phyloP scores from a whole-genome alignment of 2,113 vertebrate genomes.

The Oncorhynchus masou region DNA sequence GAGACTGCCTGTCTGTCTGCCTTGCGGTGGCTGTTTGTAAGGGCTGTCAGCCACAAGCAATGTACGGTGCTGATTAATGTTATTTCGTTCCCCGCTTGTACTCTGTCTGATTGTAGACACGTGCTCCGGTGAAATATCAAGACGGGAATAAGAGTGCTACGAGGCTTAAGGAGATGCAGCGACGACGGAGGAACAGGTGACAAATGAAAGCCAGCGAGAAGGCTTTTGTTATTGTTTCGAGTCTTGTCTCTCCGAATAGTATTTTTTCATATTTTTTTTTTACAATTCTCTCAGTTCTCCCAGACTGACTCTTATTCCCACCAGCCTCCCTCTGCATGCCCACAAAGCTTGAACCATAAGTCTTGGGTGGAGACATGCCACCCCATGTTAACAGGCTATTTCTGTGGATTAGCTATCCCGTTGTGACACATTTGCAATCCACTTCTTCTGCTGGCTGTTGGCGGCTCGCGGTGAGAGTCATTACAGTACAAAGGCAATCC shows the following conservation, averaged over 20 bases:
- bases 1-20: not conserved
- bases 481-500: constrained; percentile 50
- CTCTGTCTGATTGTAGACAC: not conserved
- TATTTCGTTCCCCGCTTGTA: constrained; percentile 6
- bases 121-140: constrained; percentile 1
- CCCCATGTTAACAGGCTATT: constrained; percentile 42
- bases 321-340: not conserved
- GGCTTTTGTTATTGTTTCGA: constrained; percentile 26
- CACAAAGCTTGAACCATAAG: constrained; percentile 29
- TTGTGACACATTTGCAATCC: constrained; percentile 56
- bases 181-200: constrained; percentile 29
- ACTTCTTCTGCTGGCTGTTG: constrained; percentile 51
- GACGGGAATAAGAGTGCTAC: constrained; percentile 15
- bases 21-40: not conserved
- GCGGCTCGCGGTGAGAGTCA: constrained; percentile 60
- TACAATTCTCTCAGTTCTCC: not conserved
- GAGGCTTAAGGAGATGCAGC: constrained; percentile 22
- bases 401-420: constrained; percentile 46
- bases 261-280: not conserved
- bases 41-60: constrained; percentile 26
- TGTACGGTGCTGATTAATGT: constrained; percentile 18
- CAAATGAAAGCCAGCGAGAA: constrained; percentile 30
- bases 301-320: not conserved
- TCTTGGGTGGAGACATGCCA: constrained; percentile 23
- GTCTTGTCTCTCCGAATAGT: constrained; percentile 11